These are phyloP conservation scores for Acinonyx jubatus DNA, from an alignment of 2,113 vertebrate genomes.

Conservation along the genomic window DNA sequence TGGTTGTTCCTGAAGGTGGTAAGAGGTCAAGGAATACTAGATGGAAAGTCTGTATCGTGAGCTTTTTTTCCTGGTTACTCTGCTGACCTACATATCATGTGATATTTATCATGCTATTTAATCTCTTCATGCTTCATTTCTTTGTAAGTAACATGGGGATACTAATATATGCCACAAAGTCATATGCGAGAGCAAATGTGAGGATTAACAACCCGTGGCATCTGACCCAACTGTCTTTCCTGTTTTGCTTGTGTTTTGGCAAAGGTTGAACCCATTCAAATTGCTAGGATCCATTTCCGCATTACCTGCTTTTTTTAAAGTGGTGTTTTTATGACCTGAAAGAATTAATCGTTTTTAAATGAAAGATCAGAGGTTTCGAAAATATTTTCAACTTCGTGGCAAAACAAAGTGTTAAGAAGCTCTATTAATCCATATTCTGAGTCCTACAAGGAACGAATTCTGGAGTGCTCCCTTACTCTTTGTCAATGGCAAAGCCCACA, in stretches of 20 bases:
- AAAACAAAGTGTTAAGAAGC: background rate
- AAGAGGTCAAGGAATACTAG: background rate
- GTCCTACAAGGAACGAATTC: background rate
- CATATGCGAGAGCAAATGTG: constrained; percentile 25
- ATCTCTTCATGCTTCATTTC: constrained; percentile 54
- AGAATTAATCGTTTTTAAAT: constrained; percentile 64
- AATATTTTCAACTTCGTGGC: constrained; percentile 33
- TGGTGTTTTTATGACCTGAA: constrained; percentile 42
- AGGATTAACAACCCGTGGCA: constrained; percentile 23
- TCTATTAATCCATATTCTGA: background rate
- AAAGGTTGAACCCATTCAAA: constrained; percentile 20
- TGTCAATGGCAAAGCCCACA: background rate
- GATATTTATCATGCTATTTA: background rate
- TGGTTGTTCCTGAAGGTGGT: background rate
- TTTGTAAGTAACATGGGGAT: constrained; percentile 27
- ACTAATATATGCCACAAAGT: background rate
- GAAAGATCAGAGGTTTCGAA: constrained; percentile 50
- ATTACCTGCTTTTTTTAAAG: constrained; percentile 55
- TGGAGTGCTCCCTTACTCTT: background rate
- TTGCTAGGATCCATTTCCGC: constrained; percentile 38
- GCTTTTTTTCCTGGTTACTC: background rate
- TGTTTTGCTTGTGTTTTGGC: constrained; percentile 50
- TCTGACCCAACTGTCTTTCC: background rate
- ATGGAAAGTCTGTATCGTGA: background rate
- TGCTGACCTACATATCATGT: background rate